A percentile compares a stretch with the other conserved stretches of the same genome.
These are phyloP conservation scores for Bombyx mandarina DNA, from an alignment of 1,140 invertebrate genomes.

Conservation along the genomic window DNA sequence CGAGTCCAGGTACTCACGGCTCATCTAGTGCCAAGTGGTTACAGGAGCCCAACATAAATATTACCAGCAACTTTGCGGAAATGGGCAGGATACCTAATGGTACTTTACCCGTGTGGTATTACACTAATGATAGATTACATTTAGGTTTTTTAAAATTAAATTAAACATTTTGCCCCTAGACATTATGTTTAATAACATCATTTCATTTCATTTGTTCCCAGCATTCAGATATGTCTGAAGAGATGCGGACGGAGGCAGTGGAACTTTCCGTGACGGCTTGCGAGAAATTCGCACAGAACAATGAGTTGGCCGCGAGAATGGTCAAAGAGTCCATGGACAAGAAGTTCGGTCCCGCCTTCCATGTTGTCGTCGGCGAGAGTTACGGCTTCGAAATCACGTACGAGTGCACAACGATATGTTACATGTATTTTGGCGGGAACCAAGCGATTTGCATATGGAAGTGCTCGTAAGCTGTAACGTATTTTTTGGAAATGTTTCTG, in stretches of 20 bases:
- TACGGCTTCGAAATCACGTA: slow-evolving; percentile 95
- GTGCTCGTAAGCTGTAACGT: slow-evolving; percentile 73
- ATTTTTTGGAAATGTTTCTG: no score
- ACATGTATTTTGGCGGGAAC: slow-evolving; percentile 94
- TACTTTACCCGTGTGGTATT: no score
- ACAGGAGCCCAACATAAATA: no score
- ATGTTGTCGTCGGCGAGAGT: slow-evolving; percentile 93
- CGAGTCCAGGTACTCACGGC: no score
- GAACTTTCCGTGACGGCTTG: slow-evolving; percentile 92
- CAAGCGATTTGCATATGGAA: slow-evolving; percentile 93
- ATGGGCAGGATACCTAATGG: no score
- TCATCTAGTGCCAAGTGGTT: no score
- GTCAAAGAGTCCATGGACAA: slow-evolving; percentile 96
- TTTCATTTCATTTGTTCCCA: slow-evolving; percentile 47
- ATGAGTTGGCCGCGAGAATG: slow-evolving; percentile 80
- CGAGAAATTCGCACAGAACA: slow-evolving; percentile 90
- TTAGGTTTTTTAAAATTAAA: no score
- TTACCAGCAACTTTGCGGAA: no score
- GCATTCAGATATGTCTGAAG: slow-evolving; percentile 92
- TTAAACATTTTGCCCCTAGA: no score
- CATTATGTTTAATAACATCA: background rate
- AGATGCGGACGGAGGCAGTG: slow-evolving; percentile 90
- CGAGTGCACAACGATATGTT: slow-evolving; percentile 90
- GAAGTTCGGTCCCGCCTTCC: slow-evolving; percentile 93
- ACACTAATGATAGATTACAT: no score